phyloP scores from a whole-genome alignment of 1,140 invertebrate species.

The Diorhabda elongata region DNA sequence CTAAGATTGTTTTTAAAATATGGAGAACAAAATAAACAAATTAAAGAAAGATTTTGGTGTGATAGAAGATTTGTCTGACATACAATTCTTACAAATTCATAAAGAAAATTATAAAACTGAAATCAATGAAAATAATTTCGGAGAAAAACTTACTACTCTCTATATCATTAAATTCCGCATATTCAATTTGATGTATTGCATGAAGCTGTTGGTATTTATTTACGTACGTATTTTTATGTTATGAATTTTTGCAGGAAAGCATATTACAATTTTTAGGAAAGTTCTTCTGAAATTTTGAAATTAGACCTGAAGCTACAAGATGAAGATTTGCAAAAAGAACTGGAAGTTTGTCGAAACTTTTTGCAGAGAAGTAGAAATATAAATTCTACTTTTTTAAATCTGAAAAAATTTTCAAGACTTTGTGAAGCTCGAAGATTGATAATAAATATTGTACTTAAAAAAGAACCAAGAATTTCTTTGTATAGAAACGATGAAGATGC shows the following conservation, averaged over 20 bases:
- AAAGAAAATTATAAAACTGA: constrained; percentile 4
- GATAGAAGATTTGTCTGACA: not conserved
- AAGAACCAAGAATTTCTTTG: constrained; percentile 3
- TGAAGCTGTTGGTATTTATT: constrained; percentile 15
- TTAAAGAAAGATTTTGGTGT: constrained; percentile 6
- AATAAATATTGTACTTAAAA: constrained; percentile 13
- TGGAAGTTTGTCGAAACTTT: constrained; percentile 18
- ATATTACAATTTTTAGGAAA: constrained; percentile 12
- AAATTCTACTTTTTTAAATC: constrained; percentile 13
- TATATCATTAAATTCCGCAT: constrained; percentile 5
- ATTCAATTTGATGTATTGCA: constrained; percentile 12
- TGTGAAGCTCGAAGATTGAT: constrained; percentile 21
- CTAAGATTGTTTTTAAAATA: not conserved
- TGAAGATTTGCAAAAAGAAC: constrained; percentile 4
- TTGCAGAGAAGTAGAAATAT: constrained; percentile 19
- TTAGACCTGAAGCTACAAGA: constrained; percentile 13
- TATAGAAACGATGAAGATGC: constrained; percentile 1
- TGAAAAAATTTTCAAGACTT: constrained; percentile 16
- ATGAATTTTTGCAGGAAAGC: too few relatives aligned
- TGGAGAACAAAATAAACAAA: not conserved
- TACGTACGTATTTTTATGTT: constrained; percentile 15
- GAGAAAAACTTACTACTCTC: constrained; percentile 16
- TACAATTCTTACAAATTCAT: not conserved
- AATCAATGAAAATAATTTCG: constrained; percentile 1
- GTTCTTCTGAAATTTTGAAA: constrained; percentile 20